Percentiles rank a stretch among this genome's conserved stretches.
These are phyloP conservation scores for Chaetops frenatus DNA, from an alignment of 2,113 vertebrate species.

Conservation along the genomic window DNA sequence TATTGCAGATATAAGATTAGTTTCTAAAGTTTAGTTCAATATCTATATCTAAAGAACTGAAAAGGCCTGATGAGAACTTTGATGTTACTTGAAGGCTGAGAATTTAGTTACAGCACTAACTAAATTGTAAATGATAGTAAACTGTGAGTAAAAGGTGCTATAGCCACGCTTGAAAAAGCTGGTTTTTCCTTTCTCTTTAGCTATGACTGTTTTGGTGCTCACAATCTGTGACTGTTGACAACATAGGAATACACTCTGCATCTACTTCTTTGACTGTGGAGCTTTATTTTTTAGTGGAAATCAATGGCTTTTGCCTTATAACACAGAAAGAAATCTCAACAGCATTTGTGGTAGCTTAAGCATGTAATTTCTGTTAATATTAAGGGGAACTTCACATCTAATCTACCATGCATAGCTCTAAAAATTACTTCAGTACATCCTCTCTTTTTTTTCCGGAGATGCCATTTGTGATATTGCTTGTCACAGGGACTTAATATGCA, in stretches of 20 bases:
- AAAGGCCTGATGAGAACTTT: neutral
- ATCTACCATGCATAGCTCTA: neutral
- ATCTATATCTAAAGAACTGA: neutral
- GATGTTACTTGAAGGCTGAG: neutral
- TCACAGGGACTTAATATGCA: neutral
- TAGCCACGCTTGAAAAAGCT: neutral
- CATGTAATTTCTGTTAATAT: neutral
- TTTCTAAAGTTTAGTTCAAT: neutral
- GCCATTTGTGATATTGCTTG: constrained; percentile 19
- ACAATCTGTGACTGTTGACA: neutral
- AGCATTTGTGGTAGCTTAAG: neutral
- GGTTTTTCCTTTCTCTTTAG: neutral
- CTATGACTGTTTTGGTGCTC: neutral
- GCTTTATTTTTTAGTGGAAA: neutral
- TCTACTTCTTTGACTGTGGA: neutral
- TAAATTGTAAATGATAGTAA: neutral
- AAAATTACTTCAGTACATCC: constrained; percentile 17
- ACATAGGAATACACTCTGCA: neutral
- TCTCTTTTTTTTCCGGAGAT: neutral
- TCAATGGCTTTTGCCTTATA: neutral
- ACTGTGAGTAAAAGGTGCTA: constrained; percentile 15
- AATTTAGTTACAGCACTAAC: neutral
- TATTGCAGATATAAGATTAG: neutral
- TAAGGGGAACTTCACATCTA: neutral
- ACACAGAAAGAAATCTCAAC: neutral